Base-by-base conservation (phyloP, 2,797 vertebrate species). In the Parauchenoglanis ngamensis region DNA sequence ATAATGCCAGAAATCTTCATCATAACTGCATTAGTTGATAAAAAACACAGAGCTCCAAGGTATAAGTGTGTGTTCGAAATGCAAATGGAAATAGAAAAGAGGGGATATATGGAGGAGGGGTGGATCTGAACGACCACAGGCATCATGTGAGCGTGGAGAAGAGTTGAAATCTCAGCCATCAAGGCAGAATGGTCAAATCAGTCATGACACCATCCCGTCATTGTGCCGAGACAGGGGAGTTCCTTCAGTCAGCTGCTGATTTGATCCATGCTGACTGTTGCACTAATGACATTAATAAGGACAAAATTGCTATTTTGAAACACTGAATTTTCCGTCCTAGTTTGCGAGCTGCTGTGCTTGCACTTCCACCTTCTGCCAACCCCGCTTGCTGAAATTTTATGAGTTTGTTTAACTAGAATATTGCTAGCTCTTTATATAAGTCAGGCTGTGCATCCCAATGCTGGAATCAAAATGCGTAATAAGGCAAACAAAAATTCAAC, bases 261-360 rank as follows among this genome's bases (percentile, higher is more conserved):
- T 92, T 95, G 94, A 96, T 96, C 92, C 89, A 93, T 94, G 94
- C 93, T 96, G 96, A 96, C 96, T 95, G 94, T 95, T 96, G 96
- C 94, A 96, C 95, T 96, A 96, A 96, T 96, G 94, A 94, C 95
- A 95, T 95, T 96, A 96, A 96, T 96, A 96, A 96, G 95, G 94
- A 94, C 95, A 95, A 95, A 96, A 95, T 94, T 95, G 93, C 93
- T 95, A 95, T 95, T 96, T 95, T 94, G 89, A 95, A 96, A 95
- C 93, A 90, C 89, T 87, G 92, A 92, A 92, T 94, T 94, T 94
- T 93, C 90, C 88, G 90, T 94, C 92, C n/a, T 19, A 1, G 40
- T 11, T 82, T 67, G 40, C 72, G 23, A 75, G 44, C 3, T n/a
- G 73, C 12, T 17, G 25, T n/a, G 57, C 46, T 28, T 15, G 63